Conservation (phyloP, 2,797 vertebrate genomes). For the Malacoctenus gilli region DNA sequence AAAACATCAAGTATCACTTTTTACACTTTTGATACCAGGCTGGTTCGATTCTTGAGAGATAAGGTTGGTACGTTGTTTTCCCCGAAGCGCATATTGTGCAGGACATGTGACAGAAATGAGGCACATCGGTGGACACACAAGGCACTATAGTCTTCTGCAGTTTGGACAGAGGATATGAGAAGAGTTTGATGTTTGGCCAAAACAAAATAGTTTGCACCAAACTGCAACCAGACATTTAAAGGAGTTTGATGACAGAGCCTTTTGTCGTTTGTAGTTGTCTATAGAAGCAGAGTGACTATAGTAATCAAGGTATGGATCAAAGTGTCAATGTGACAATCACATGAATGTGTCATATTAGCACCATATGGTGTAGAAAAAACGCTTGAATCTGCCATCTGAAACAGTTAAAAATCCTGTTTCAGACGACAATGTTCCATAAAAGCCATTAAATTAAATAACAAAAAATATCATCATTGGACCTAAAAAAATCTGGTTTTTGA, state of each 20-base stretch:
- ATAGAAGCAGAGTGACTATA: too few species aligned
- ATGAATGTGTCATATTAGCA: too few species aligned
- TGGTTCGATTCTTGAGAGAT: slow-evolving; percentile 9
- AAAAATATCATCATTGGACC: neutral
- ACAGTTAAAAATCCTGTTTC: slow-evolving; percentile 4
- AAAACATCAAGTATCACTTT: neutral
- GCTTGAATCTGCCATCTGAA: slow-evolving; percentile 11
- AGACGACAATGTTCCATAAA: too few species aligned
- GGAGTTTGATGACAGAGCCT: neutral
- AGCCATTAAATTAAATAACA: too few species aligned
- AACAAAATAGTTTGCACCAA: slow-evolving; percentile 4
- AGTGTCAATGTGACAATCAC: neutral
- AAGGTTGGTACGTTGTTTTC: slow-evolving; percentile 16
- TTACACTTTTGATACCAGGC: neutral
- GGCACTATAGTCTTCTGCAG: slow-evolving; percentile 43
- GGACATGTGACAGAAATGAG: slow-evolving; percentile 9
- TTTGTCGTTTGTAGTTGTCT: too few species aligned
- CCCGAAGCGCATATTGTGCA: neutral
- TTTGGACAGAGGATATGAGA: slow-evolving; percentile 11
- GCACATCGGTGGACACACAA: slow-evolving; percentile 52
- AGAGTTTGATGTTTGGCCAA: slow-evolving; percentile 25
- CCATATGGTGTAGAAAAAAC: neutral
- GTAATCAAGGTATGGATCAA: neutral
- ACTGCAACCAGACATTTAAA: neutral
- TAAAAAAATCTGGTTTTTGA: too few species aligned